Evolutionary conservation across 1,140 invertebrate genomes (phyloP).

Genomic region (Leptonema lineaticorne): DNA sequence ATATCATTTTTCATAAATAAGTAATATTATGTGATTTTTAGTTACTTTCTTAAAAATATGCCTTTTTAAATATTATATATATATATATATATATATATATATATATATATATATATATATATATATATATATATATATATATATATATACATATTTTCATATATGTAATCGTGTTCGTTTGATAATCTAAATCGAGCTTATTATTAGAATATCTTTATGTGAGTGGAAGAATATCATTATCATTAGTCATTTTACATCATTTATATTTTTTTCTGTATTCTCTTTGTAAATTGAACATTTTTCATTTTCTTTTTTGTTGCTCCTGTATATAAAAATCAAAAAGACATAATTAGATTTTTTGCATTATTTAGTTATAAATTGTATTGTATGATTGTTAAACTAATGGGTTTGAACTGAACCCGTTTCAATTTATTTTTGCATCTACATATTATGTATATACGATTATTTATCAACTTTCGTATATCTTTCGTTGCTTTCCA

Average conservation of each 20-base stretch:
- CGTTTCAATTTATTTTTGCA: slow-evolving; percentile 5
- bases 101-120: background rate
- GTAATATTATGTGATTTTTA: background rate
- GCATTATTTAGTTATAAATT: slow-evolving; percentile 14
- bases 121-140: background rate
- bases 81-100: background rate
- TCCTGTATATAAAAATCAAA: slow-evolving; percentile 9
- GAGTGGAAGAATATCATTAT: slow-evolving; percentile 1
- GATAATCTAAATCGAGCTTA: slow-evolving; percentile 43
- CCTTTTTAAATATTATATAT: background rate
- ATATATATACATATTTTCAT: too few species aligned
- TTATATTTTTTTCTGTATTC: background rate
- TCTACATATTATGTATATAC: background rate
- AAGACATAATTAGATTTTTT: slow-evolving; percentile 29
- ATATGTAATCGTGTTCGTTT: slow-evolving; percentile 38
- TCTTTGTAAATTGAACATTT: background rate
- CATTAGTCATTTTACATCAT: background rate
- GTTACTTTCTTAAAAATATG: background rate
- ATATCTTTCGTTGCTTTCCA: slow-evolving; percentile 14
- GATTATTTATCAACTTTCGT: slow-evolving; percentile 7
- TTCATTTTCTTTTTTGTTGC: background rate
- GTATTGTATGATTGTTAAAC: slow-evolving; percentile 19
- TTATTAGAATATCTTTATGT: slow-evolving; percentile 37
- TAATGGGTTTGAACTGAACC: background rate
- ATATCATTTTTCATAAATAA: background rate